Base-by-base conservation (phyloP, 2,888 invertebrate genomes). In the Zeuzera pyrina region DNA sequence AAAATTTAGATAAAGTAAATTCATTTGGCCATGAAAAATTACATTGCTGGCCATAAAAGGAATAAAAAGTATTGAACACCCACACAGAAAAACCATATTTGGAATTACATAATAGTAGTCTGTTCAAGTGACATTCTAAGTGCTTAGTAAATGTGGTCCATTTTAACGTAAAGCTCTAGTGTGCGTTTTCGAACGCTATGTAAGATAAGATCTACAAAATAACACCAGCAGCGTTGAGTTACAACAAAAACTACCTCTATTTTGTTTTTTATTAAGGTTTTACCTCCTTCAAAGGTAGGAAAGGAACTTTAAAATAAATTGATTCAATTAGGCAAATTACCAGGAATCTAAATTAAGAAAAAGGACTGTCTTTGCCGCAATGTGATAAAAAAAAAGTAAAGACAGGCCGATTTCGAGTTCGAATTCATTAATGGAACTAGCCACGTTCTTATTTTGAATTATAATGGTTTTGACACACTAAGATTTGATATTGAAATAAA, bases 391-490 rank as follows among this genome's bases (percentile, higher is more conserved):
- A 51, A 43, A 42, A 38, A 46, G 19, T 19, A 19, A 19, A 19
- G 8, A 5, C 12, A 13, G 52, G 47, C 36, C n/a, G n/a, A 37
- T 40, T 45, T 34, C 30, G 44, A 46, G 42, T 54, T 60, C 45
- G 38, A 58, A 63, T 63, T 63, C 47, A 55, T 57, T 65, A 63
- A 58, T 59, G 55, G 55, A 57, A 50, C 51, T 42, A 47, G 42
- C 41, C 40, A 39, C 42, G 48, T 43, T 53, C 44, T 49, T 53
- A 48, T 59, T 61, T 60, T 47, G 38, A 55, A 52, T 49, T 44
- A 33, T 31, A 42, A 36, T 50, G 35, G 50, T 10, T 28, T 10
- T 38, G 38, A 14, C 16, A 47, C 41, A 53, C 35, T 29, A 31
- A 45, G 42, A 24, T 27, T 19, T 19, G 5, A 8, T 19, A n/a